phyloP scores from a whole-genome alignment of 2,888 invertebrate species.

The Acanthoscelides obtectus region DNA sequence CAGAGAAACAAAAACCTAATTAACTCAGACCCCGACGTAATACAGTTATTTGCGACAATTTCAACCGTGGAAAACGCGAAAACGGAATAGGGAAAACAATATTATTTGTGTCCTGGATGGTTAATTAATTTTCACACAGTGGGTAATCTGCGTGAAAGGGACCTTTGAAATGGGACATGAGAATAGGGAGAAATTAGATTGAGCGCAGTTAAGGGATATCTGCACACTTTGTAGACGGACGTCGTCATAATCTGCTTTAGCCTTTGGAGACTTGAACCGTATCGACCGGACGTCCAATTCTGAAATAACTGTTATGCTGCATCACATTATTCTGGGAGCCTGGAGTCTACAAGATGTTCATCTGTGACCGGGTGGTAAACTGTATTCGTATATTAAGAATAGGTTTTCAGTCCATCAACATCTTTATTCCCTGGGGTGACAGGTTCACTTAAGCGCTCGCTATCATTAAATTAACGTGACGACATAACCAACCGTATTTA shows the following conservation, averaged over 20 bases:
- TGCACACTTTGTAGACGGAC: not conserved
- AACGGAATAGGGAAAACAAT: not conserved
- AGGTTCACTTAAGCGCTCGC: too few species aligned
- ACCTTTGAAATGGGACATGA: not conserved
- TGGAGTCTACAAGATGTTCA: too few species aligned
- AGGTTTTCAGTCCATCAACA: too few species aligned
- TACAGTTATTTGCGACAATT: not conserved
- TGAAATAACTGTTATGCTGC: too few species aligned
- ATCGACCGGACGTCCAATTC: not conserved
- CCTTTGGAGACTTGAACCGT: not conserved
- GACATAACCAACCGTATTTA: too few species aligned
- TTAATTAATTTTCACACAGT: not conserved
- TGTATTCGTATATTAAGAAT: too few species aligned
- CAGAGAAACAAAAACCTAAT: not conserved
- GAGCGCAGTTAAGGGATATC: not conserved
- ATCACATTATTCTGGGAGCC: too few species aligned
- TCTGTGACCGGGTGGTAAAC: too few species aligned
- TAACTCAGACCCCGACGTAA: not conserved
- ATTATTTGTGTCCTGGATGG: not conserved
- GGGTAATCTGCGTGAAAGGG: not conserved
- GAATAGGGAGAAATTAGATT: not conserved
- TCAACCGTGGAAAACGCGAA: not conserved
- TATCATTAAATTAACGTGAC: too few species aligned
- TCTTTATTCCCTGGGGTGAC: too few species aligned
- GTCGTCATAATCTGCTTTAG: not conserved